Evolutionary conservation across 1,140 invertebrate species (phyloP), one percentile per base, ranked within the genome.

Genomic region (Subanguina moxae): DNA sequence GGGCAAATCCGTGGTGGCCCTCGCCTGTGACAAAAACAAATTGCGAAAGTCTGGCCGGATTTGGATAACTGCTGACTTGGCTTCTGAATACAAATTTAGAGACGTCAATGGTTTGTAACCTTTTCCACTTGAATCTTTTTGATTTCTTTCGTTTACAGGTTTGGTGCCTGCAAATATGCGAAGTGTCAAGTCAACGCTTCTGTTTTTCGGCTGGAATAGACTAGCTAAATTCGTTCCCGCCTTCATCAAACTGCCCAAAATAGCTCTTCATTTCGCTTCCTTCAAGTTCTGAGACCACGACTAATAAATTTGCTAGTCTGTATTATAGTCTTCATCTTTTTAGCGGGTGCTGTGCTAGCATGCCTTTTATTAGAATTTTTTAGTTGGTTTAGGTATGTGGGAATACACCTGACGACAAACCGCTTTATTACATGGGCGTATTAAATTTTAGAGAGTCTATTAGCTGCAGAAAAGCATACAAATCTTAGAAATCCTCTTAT

Each of bases 241-340:
- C 13, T 71, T 71, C 46, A 74, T 71, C 46, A 71, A 71, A 71
- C 3, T 70, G 38, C 69, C 69, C 15, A 71, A 71, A 63, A 23
- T 74, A n/a, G 17, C n/a, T 17, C 57, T 71, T 15, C 69, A 71
- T 43, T 71, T 71, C 48, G 71, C 57, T 27, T 71, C 69, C 13
- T 71, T 73, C 70, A 71, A 71, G 45, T 71, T 71, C 28, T 71
- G 28, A 72, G n/a, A n/a, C n/a, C n/a, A n/a, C n/a, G n/a, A n/a
- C n/a, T n/a, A n/a, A n/a, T n/a, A n/a, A 27, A n/a, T n/a, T n/a
- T n/a, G n/a, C n/a, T n/a, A n/a, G n/a, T n/a, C n/a, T n/a, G n/a
- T n/a, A 8, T 1, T n/a, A n/a, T n/a, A n/a, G n/a, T n/a, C n/a
- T n/a, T n/a, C n/a, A n/a, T n/a, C n/a, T n/a, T n/a, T n/a, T n/a